phyloP scores from a whole-genome alignment of 1,140 invertebrate genomes.

The Oncopodura yosiiana region DNA sequence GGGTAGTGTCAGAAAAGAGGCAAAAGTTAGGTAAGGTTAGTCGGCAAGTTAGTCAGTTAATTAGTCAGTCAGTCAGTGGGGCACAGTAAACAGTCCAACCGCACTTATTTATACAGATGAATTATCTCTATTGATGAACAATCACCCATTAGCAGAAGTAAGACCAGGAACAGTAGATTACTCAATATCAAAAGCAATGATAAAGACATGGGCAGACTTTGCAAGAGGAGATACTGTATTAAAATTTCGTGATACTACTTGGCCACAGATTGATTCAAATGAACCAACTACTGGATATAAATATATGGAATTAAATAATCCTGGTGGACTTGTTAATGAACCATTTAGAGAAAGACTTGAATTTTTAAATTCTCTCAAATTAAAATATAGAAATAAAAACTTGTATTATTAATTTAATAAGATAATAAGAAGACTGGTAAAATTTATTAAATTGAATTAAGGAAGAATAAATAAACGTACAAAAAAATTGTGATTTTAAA shows the following conservation, averaged over 20 bases:
- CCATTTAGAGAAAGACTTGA: constrained; percentile 8
- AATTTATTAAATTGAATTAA: not conserved
- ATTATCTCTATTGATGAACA: constrained; percentile 17
- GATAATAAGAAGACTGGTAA: not conserved
- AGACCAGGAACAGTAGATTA: constrained; percentile 4
- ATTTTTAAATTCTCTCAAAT: constrained; percentile 15
- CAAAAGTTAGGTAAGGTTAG: not conserved
- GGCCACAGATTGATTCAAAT: constrained; percentile 11
- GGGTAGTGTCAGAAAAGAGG: not conserved
- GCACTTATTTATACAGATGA: too few relatives aligned
- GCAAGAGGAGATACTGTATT: constrained; percentile 18
- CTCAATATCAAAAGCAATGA: constrained; percentile 12
- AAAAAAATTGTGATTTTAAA: not conserved
- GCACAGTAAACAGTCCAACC: too few relatives aligned
- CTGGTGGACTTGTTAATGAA: constrained; percentile 9
- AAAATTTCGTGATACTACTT: not conserved
- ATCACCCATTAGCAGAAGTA: constrained; percentile 2
- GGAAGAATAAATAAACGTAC: constrained; percentile 3
- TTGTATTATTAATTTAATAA: not conserved
- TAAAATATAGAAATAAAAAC: not conserved
- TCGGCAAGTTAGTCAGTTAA: constrained; percentile 1
- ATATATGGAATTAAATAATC: constrained; percentile 11
- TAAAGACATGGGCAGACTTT: constrained; percentile 21
- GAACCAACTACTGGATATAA: not conserved
- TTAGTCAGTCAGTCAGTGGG: too few relatives aligned